Conservation (phyloP, 2,888 invertebrate genomes). For the Piscicola geometra region DNA sequence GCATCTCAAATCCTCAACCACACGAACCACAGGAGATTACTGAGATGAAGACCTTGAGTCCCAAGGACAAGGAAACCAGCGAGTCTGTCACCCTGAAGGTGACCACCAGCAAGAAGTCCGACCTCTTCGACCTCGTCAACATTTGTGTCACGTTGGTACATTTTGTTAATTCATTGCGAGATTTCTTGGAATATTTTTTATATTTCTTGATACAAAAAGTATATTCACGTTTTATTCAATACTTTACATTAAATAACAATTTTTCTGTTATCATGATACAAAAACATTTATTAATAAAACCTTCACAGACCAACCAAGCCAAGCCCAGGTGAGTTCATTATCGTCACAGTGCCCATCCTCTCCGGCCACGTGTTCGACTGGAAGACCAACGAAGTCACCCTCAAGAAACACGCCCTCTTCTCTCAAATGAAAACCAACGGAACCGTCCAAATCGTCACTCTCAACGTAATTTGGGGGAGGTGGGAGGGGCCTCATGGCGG, state of each 20-base stretch:
- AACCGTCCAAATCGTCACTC: neutral
- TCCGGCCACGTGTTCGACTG: conserved; percentile 8
- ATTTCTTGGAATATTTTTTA: no score
- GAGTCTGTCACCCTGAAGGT: conserved; percentile 3
- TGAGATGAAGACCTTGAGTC: neutral
- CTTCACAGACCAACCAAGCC: neutral
- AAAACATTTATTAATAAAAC: no score
- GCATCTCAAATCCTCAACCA: no score
- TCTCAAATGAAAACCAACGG: neutral
- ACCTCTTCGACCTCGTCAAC: conserved; percentile 2
- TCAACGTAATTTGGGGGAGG: neutral
- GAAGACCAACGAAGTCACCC: neutral
- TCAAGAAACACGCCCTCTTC: neutral
- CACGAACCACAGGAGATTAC: neutral
- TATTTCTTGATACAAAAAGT: no score
- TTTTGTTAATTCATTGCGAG: no score
- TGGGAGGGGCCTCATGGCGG: no score
- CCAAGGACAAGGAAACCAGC: neutral
- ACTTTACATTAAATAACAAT: no score
- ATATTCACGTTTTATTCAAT: no score
- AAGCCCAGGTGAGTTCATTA: neutral
- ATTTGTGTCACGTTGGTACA: neutral
- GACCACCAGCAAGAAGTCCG: neutral
- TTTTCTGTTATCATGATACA: no score
- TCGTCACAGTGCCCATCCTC: neutral